Conservation (phyloP, 2,113 vertebrate genomes). For the Tiliqua scincoides region DNA sequence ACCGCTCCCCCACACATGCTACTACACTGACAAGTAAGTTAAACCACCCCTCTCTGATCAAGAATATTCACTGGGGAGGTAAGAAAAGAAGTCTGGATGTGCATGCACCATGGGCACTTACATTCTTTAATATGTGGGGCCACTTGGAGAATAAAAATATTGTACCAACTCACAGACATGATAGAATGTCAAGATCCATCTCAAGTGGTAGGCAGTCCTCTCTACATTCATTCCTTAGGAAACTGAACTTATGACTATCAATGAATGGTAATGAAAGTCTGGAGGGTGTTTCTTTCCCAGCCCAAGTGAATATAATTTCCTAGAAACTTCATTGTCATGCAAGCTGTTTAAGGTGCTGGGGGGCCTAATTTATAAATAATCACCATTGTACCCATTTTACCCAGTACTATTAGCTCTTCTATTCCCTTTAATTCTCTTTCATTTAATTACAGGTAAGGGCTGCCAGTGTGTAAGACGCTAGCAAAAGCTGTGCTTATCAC, state of each 20-base stretch:
- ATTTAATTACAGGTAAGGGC: background rate
- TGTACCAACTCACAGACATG: background rate
- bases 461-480: background rate
- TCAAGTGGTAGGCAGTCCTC: background rate
- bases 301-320: background rate
- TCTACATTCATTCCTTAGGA: background rate
- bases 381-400: background rate
- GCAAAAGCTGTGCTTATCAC: slow-evolving; percentile 2
- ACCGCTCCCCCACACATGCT: too few relatives aligned
- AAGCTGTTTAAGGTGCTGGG: background rate
- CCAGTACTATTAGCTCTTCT: background rate
- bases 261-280: slow-evolving; percentile 13
- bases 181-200: background rate
- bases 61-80: too few relatives aligned
- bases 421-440: slow-evolving; percentile 26
- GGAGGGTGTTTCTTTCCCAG: background rate
- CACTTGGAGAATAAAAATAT: background rate
- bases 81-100: too few relatives aligned
- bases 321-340: background rate
- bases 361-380: slow-evolving; percentile 26
- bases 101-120: too few relatives aligned
- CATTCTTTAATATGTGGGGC: too few relatives aligned
- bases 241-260: background rate
- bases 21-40: too few relatives aligned
- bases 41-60: too few relatives aligned